Evolutionary conservation across 2,113 vertebrate genomes (phyloP).

Genomic region (Urocitellus parryii): DNA sequence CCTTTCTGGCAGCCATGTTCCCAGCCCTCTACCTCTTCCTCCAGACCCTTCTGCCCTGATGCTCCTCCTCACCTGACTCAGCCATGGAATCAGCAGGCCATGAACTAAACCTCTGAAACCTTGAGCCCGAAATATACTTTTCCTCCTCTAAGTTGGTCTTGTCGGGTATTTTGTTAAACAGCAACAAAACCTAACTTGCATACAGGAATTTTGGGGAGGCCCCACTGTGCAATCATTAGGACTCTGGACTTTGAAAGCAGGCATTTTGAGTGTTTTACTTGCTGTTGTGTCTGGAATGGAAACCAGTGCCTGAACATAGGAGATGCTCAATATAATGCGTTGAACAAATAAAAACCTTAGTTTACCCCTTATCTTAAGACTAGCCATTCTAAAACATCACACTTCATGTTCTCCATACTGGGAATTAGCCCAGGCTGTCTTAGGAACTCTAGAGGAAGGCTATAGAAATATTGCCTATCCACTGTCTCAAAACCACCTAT

Average conservation of each 20-base stretch:
- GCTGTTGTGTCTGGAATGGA: neutral
- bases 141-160: too few relatives aligned
- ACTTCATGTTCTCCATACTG: neutral
- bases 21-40: too few relatives aligned
- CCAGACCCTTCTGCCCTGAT: too few relatives aligned
- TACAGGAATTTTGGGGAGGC: too few relatives aligned
- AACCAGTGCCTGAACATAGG: neutral
- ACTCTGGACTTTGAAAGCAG: neutral
- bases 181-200: too few relatives aligned
- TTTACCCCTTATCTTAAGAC: neutral
- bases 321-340: neutral
- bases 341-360: constrained; percentile 20
- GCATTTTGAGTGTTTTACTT: neutral
- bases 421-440: neutral
- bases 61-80: too few relatives aligned
- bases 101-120: too few relatives aligned
- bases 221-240: too few relatives aligned
- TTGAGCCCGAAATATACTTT: too few relatives aligned
- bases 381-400: neutral
- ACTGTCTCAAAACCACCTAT: neutral
- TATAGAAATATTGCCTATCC: neutral
- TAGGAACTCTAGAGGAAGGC: neutral
- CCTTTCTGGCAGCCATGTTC: too few relatives aligned
- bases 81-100: too few relatives aligned
- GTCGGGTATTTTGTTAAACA: too few relatives aligned